Evolutionary conservation across 2,888 invertebrate species (phyloP).

Genomic region (Amphipoea oculea): DNA sequence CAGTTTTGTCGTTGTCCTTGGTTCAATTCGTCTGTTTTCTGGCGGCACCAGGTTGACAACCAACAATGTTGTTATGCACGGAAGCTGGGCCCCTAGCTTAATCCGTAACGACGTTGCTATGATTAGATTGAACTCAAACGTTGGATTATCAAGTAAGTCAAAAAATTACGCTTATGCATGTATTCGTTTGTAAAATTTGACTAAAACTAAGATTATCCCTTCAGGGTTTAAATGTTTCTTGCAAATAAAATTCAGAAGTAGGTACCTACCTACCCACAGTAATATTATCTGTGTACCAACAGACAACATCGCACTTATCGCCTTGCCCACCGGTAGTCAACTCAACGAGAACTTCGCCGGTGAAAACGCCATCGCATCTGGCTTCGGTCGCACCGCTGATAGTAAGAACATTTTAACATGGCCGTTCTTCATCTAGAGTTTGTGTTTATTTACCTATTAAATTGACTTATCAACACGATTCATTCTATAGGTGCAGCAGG

Average conservation of each 20-base stretch:
- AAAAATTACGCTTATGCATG: neutral
- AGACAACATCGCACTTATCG: constrained; percentile 68
- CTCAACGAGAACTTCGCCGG: constrained; percentile 69
- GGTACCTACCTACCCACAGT: too few species aligned
- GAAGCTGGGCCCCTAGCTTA: constrained; percentile 71
- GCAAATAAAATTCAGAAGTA: neutral
- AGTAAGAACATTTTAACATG: constrained; percentile 55
- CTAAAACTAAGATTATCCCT: neutral
- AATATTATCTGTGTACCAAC: neutral
- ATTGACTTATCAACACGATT: neutral
- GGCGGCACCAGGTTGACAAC: constrained; percentile 76
- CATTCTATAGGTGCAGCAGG: constrained; percentile 15
- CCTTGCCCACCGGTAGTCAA: constrained; percentile 67
- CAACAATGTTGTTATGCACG: constrained; percentile 71
- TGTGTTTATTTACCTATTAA: neutral
- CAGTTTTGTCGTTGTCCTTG: constrained; percentile 75
- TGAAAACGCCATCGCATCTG: constrained; percentile 73
- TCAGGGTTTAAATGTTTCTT: neutral
- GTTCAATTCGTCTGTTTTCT: constrained; percentile 72
- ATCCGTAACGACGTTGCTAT: constrained; percentile 75
- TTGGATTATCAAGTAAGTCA: constrained; percentile 19
- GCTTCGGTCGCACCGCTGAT: constrained; percentile 75
- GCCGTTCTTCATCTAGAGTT: too few species aligned
- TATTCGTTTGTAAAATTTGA: too few species aligned
- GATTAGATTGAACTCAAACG: neutral